A percentile compares a stretch with the other conserved stretches of the same genome.
These are phyloP conservation scores for Nerophis lumbriciformis DNA, from an alignment of 2,113 vertebrate species.

Conservation along the genomic window DNA sequence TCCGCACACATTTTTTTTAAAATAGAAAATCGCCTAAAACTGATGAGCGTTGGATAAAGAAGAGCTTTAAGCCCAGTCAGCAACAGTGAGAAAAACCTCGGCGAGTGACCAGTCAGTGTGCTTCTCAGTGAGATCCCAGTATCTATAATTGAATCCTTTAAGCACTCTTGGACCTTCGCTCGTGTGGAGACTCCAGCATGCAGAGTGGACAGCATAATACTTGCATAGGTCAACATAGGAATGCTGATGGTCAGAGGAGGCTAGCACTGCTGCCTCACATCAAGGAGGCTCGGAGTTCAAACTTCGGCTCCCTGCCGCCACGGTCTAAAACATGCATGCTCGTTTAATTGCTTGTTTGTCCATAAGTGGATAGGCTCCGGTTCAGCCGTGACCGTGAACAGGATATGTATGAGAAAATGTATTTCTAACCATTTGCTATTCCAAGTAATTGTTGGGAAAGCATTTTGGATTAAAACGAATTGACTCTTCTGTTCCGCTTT, in stretches of 20 bases:
- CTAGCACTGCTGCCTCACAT: neutral
- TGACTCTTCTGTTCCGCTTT: slow-evolving; percentile 32
- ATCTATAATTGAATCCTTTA: slow-evolving; percentile 69
- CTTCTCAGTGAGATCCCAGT: slow-evolving; percentile 46
- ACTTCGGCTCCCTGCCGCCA: too few species aligned
- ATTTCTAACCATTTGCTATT: slow-evolving; percentile 10
- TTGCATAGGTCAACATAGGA: slow-evolving; percentile 27
- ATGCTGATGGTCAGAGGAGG: slow-evolving; percentile 24
- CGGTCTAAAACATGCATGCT: too few species aligned
- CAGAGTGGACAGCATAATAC: slow-evolving; percentile 24
- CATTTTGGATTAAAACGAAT: slow-evolving; percentile 14
- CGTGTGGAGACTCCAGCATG: slow-evolving; percentile 28
- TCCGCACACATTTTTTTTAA: too few species aligned
- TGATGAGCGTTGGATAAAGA: slow-evolving; percentile 8
- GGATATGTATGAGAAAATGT: neutral
- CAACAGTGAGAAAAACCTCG: slow-evolving; percentile 31
- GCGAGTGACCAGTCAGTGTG: slow-evolving; percentile 39
- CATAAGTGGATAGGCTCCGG: too few species aligned
- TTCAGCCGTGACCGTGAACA: too few species aligned
- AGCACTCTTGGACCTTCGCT: slow-evolving; percentile 49
- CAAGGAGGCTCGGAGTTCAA: neutral
- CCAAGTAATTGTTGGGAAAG: slow-evolving; percentile 32
- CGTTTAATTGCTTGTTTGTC: too few species aligned
- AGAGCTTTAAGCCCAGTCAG: slow-evolving; percentile 9
- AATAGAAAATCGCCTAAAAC: slow-evolving; percentile 11